Percentiles rank a stretch among this genome's conserved stretches.
Conservation (phyloP, 1,140 invertebrate genomes). For the Amphibalanus amphitrite region DNA sequence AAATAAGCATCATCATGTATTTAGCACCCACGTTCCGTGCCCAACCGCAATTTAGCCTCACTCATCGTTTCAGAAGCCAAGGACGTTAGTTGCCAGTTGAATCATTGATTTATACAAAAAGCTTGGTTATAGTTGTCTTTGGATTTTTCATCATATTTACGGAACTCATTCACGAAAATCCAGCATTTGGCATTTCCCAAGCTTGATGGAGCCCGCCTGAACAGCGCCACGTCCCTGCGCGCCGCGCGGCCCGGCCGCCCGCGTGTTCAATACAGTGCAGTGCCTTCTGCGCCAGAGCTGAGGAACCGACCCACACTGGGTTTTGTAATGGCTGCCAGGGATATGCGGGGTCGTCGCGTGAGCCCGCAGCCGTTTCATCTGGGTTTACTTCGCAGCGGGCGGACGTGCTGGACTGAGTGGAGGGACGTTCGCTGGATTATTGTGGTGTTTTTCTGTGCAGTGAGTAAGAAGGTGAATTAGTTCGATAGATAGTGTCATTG, state of each 20-base stretch:
- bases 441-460: neutral
- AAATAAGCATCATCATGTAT: too few relatives aligned
- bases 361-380: neutral
- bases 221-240: too few relatives aligned
- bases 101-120: too few relatives aligned
- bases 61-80: too few relatives aligned
- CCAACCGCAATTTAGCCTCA: too few relatives aligned
- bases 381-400: neutral
- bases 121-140: too few relatives aligned
- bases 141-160: too few relatives aligned
- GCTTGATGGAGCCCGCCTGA: neutral
- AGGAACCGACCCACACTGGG: neutral
- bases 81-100: too few relatives aligned
- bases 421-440: neutral
- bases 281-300: neutral
- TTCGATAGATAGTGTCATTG: neutral
- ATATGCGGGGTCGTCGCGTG: neutral
- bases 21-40: too few relatives aligned
- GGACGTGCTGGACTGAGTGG: neutral
- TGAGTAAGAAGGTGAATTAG: neutral
- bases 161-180: too few relatives aligned
- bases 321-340: neutral
- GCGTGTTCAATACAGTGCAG: constrained; percentile 1
- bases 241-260: too few relatives aligned
- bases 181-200: neutral